phyloP scores from a whole-genome alignment of 2,797 vertebrate genomes.

The Taeniopygia guttata region DNA sequence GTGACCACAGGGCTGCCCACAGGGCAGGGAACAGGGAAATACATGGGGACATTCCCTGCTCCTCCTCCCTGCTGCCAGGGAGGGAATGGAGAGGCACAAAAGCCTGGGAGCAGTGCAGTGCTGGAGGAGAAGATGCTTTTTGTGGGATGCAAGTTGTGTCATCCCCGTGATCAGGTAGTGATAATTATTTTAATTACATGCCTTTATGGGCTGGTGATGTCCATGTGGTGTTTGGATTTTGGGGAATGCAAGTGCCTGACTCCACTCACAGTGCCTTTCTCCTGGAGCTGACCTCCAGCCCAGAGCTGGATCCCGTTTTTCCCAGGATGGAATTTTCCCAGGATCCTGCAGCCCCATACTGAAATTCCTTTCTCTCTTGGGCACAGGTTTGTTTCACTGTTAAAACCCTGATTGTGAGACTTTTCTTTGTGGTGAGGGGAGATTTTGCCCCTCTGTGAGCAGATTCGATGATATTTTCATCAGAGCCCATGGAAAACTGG shows the following conservation, averaged over 20 bases:
- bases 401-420: neutral
- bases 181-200: neutral
- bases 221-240: neutral
- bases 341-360: neutral
- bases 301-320: neutral
- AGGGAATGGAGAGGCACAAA: neutral
- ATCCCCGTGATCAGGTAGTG: no score
- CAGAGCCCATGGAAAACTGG: neutral
- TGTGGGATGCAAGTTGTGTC: rapidly evolving
- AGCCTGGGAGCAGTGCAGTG: neutral
- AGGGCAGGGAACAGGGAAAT: neutral
- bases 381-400: neutral
- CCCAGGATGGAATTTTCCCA: neutral
- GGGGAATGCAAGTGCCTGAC: neutral
- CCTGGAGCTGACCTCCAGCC: neutral
- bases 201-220: neutral
- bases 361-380: neutral
- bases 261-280: rapidly evolving
- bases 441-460: neutral
- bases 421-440: neutral
- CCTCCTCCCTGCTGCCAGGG: neutral
- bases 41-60: neutral
- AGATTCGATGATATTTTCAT: neutral
- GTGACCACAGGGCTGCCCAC: constrained; percentile 38
- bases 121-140: neutral